These are phyloP conservation scores for Parazoanthus swiftii DNA, from an alignment of 92 coral and sea anemone genomes.

Conservation along the genomic window DNA sequence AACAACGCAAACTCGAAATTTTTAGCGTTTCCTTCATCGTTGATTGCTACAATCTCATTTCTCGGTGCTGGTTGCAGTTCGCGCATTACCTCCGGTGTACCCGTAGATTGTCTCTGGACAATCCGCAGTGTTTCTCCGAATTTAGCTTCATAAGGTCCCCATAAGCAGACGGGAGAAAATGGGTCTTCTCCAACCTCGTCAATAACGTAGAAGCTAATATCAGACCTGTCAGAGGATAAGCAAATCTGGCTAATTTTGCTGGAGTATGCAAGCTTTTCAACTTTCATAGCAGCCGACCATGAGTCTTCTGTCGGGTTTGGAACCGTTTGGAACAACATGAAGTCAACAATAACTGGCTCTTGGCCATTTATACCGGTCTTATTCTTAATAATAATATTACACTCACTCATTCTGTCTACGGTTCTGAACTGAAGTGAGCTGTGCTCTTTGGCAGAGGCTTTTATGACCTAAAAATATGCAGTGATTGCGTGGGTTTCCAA, in stretches of 20 bases:
- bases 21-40: not conserved
- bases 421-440: not conserved
- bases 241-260: not conserved
- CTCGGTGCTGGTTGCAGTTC: not conserved
- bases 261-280: not conserved
- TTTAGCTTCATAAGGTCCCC: not conserved
- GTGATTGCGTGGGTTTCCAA: not conserved
- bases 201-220: constrained; percentile 13
- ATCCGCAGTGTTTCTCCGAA: constrained; percentile 16
- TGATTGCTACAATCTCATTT: constrained; percentile 8
- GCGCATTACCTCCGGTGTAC: not conserved
- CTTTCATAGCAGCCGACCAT: constrained; percentile 21
- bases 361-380: constrained; percentile 9
- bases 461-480: not conserved
- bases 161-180: not conserved
- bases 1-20: constrained; percentile 14
- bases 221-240: not conserved
- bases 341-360: constrained; percentile 20
- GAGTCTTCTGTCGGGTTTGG: not conserved
- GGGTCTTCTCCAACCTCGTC: not conserved
- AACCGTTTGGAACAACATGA: constrained; percentile 9
- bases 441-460: not conserved
- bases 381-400: constrained; percentile 14
- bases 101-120: not conserved
- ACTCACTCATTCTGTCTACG: constrained; percentile 3